Evolutionary conservation across 2,797 vertebrate genomes (phyloP).

Genomic region (Rhinophrynus dorsalis): DNA sequence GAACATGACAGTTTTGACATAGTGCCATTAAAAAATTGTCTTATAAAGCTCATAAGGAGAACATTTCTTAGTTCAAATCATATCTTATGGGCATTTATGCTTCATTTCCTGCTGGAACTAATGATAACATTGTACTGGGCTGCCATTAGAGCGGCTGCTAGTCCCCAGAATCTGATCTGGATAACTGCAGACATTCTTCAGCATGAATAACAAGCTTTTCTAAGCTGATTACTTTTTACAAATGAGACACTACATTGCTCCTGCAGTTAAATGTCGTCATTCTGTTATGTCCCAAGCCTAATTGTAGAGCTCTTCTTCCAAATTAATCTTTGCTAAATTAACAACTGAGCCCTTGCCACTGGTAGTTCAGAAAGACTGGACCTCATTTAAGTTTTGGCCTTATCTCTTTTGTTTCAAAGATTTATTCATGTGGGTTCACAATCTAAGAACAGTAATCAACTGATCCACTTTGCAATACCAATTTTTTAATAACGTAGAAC

Average conservation of each 20-base stretch:
- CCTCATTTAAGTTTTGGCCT: no score
- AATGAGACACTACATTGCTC: conserved; percentile 20
- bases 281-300: not conserved
- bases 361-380: not conserved
- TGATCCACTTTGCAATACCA: no score
- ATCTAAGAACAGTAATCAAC: no score
- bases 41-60: conserved; percentile 1
- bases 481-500: no score
- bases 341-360: not conserved
- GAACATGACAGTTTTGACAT: conserved; percentile 14
- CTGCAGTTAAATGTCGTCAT: conserved; percentile 29
- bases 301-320: not conserved
- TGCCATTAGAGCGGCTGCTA: conserved; percentile 15
- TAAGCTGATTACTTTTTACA: conserved; percentile 38
- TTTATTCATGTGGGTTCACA: no score
- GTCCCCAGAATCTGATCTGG: conserved; percentile 36
- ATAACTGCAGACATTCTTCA: conserved; percentile 11
- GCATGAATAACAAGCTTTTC: conserved; percentile 37
- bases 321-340: not conserved
- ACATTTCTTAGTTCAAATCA: conserved; percentile 23
- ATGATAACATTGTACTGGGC: not conserved
- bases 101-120: conserved; percentile 40
- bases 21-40: conserved; percentile 17
- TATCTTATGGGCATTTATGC: conserved; percentile 28
- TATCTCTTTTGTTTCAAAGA: no score